These are phyloP conservation scores for Syndactyla subalaris DNA, from an alignment of 2,797 vertebrate genomes.

Conservation along the genomic window DNA sequence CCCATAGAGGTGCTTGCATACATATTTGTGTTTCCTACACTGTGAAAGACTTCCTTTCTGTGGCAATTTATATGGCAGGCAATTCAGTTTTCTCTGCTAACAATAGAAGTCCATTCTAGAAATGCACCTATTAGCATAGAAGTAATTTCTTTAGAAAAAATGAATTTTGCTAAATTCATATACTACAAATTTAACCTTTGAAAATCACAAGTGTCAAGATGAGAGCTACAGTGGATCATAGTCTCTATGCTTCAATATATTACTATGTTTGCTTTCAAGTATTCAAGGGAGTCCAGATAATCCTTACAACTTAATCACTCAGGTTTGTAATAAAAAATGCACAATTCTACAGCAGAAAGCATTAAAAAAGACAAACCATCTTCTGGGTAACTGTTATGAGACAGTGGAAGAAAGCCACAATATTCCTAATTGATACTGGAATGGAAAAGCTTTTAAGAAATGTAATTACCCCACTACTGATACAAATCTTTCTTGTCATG, in stretches of 20 bases:
- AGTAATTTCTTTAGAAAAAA: neutral
- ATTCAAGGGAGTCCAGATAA: neutral
- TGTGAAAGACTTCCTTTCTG: neutral
- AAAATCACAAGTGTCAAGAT: neutral
- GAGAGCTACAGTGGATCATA: neutral
- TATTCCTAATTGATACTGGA: neutral
- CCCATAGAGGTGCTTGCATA: neutral
- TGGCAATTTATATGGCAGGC: neutral
- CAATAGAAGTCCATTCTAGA: neutral
- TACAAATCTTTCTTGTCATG: conserved; percentile 1
- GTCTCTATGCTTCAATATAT: neutral
- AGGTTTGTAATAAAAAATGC: neutral
- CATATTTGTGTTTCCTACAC: neutral
- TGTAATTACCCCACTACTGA: neutral
- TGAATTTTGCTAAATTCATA: neutral
- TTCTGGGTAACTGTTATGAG: neutral
- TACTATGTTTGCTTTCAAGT: neutral
- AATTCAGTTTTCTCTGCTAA: neutral
- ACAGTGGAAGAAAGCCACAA: conserved; percentile 8
- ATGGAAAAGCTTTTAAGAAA: conserved; percentile 58
- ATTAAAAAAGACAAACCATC: conserved; percentile 12
- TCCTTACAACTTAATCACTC: neutral
- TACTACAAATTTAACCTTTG: neutral
- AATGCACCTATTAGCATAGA: neutral
- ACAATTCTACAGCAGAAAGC: neutral